Evolutionary conservation across 2,113 vertebrate genomes (phyloP), one percentile per base, ranked within the genome.

Genomic region (Corydoras maculifer): DNA sequence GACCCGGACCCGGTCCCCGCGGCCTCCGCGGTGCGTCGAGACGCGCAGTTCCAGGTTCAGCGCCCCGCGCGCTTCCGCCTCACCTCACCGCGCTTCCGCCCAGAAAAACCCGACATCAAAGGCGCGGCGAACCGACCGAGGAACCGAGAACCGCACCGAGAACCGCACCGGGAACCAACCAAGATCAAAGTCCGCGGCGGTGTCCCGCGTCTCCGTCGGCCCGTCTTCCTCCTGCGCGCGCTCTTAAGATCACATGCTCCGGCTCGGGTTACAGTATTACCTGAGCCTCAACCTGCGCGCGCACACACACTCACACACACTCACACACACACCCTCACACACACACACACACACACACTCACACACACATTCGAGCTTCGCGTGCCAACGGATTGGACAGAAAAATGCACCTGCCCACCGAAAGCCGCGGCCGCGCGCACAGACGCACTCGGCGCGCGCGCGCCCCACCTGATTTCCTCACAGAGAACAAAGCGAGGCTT

Each of bases 201-300:
- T n/a, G n/a, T 35, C 3, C 32, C 32, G 32, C 35, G 35, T 43
- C 35, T 8, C 4, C 35, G 35, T 43, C 35, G 4, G 35, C 14
- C 25, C 9, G 58, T 62, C 73, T 53, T 76, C 77, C 68, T 84
- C 82, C 81, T 76, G 86, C 73, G 68, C 63, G 79, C 84, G 81
- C 86, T 68, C 72, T 76, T 79, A n/a, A 63, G 77, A 81, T 90
- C 90, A 90, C 86, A 70, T 90, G 90, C 58, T 74, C 69, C 79
- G 85, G 82, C 80, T 90, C 86, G 72, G 69, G 75, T 91, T 89
- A 87, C 88, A 85, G 75, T 81, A 88, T 84, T 83, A 89, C 86
- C 86, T 90, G 88, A 78, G 69, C 74, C 70, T 14, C 51, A 72
- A 72, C 61, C 32, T 67, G 67, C 75, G 31, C 72, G 35, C 68